These are phyloP conservation scores for Halcyon malimbica DNA, from an alignment of 2,113 vertebrate species.

Conservation along the genomic window DNA sequence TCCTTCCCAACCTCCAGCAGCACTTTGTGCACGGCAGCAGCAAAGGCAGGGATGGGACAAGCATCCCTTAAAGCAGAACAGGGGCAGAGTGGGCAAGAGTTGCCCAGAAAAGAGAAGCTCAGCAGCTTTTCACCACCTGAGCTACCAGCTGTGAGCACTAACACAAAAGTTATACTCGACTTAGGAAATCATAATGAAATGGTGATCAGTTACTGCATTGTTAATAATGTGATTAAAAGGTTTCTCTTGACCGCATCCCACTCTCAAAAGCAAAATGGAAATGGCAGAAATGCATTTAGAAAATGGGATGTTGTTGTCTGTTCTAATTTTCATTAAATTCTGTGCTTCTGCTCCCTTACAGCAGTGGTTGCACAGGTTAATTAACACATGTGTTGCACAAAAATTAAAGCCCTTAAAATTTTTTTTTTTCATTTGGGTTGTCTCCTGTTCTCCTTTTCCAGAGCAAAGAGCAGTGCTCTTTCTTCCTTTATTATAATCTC, in stretches of 20 bases:
- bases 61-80: neutral
- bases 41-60: neutral
- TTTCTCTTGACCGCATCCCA: neutral
- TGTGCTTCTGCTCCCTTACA: neutral
- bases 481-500: neutral
- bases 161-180: fast-evolving
- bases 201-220: neutral
- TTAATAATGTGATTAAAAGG: constrained; percentile 5
- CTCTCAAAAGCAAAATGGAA: neutral
- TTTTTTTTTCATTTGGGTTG: neutral
- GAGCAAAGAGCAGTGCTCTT: neutral
- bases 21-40: fast-evolving
- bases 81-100: neutral
- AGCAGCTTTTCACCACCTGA: neutral
- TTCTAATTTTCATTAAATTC: constrained; percentile 31
- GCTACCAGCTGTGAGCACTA: neutral
- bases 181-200: neutral
- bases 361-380: constrained; percentile 27
- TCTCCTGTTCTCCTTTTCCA: neutral
- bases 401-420: constrained; percentile 11
- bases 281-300: constrained; percentile 17
- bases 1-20: neutral
- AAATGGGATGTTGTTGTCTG: constrained; percentile 22
- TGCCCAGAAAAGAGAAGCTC: neutral
- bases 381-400: constrained; percentile 16